Evolutionary conservation across 2,797 vertebrate genomes (phyloP).

Genomic region (Anomalospiza imberbis): DNA sequence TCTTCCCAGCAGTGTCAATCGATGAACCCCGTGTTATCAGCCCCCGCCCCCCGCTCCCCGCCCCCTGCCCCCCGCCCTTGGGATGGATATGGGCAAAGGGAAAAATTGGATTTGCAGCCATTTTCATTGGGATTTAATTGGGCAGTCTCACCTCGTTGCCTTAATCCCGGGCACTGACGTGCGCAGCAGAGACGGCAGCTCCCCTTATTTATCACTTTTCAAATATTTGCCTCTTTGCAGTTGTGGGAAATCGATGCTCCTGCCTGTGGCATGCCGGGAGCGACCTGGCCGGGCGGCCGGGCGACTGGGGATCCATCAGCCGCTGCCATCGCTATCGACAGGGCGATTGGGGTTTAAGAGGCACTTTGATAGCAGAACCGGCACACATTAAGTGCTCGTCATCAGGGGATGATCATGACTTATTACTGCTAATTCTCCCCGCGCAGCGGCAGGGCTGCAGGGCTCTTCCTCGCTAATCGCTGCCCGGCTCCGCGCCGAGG

Average conservation of each 20-base stretch:
- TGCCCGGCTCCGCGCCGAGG: rapidly evolving
- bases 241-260: conserved; percentile 54
- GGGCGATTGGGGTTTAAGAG: conserved; percentile 66
- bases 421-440: conserved; percentile 47
- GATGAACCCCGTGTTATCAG: conserved; percentile 11
- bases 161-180: conserved; percentile 30
- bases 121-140: conserved; percentile 64
- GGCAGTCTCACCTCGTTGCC: conserved; percentile 61
- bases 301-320: conserved; percentile 60
- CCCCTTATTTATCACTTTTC: conserved; percentile 66
- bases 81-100: background rate
- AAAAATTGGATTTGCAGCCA: conserved; percentile 60
- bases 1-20: conserved; percentile 49
- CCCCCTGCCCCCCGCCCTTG: background rate
- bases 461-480: background rate
- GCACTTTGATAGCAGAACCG: conserved; percentile 62
- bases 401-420: conserved; percentile 66
- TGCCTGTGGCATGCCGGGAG: conserved; percentile 56
- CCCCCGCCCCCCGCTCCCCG: background rate
- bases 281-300: conserved; percentile 4
- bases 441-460: background rate
- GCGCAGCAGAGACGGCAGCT: background rate
- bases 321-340: conserved; percentile 55
- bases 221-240: conserved; percentile 59
- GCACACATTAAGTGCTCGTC: conserved; percentile 66